phyloP scores from a whole-genome alignment of 2,113 vertebrate species.

The Rafetus swinhoei region DNA sequence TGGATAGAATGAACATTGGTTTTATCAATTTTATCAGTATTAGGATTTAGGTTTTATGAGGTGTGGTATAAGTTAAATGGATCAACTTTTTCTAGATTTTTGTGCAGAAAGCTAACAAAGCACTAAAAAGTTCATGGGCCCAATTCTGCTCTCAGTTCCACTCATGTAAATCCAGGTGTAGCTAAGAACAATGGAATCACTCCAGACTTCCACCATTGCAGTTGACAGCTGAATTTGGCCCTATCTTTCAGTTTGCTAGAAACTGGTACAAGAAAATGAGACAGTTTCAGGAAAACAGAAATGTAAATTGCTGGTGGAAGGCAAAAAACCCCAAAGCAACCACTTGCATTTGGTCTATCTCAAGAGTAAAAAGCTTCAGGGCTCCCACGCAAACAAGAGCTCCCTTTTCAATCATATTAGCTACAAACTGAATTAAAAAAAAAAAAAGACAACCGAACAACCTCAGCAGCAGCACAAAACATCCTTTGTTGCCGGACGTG shows the following conservation, averaged over 20 bases:
- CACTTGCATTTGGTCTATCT: neutral
- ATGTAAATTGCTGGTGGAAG: neutral
- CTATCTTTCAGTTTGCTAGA: constrained; percentile 14
- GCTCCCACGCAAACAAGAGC: constrained; percentile 54
- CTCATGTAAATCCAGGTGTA: neutral
- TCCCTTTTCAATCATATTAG: constrained; percentile 70
- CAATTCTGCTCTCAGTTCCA: neutral
- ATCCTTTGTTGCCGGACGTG: constrained; percentile 96
- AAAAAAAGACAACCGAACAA: constrained; percentile 36
- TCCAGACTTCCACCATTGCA: neutral
- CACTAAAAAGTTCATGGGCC: neutral
- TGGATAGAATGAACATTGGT: neutral
- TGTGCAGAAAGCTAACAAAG: neutral
- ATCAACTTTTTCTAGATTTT: constrained; percentile 6
- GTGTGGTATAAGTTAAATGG: neutral
- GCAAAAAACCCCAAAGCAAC: neutral
- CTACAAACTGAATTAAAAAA: constrained; percentile 48
- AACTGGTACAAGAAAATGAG: constrained; percentile 14
- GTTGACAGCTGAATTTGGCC: fast-evolving
- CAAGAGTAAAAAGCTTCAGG: neutral
- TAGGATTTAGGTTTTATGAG: neutral
- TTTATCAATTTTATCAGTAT: too few relatives aligned
- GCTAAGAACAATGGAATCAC: neutral
- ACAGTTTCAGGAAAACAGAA: neutral
- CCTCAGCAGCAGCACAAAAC: constrained; percentile 87